phyloP scores from a whole-genome alignment of 2,888 invertebrate genomes.

The Carabus problematicus region DNA sequence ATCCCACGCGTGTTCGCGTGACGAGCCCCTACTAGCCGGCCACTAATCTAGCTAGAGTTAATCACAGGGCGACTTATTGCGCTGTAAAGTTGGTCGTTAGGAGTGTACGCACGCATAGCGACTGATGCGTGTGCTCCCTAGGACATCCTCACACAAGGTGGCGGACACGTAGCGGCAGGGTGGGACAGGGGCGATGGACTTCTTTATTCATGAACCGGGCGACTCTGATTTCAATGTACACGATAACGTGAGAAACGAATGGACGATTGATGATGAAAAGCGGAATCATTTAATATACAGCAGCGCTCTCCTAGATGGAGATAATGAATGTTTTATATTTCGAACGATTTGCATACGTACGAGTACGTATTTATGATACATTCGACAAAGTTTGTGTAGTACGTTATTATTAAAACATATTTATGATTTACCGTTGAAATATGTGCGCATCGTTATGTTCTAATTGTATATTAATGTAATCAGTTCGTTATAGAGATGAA shows the following conservation, averaged over 20 bases:
- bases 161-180: not conserved
- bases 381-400: too few species aligned
- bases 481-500: too few species aligned
- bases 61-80: constrained; percentile 39
- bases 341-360: too few species aligned
- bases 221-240: constrained; percentile 24
- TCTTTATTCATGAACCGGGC: constrained; percentile 32
- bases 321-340: too few species aligned
- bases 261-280: too few species aligned
- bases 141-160: not conserved
- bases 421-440: too few species aligned
- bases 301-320: too few species aligned
- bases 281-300: too few species aligned
- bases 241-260: constrained; percentile 9
- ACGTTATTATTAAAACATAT: too few species aligned
- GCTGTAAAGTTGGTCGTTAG: constrained; percentile 39
- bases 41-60: constrained; percentile 37
- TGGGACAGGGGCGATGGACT: not conserved
- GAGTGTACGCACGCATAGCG: constrained; percentile 13
- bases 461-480: too few species aligned
- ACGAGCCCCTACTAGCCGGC: constrained; percentile 10
- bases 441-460: too few species aligned
- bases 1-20: constrained; percentile 35
- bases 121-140: not conserved
- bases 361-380: too few species aligned